phyloP scores from a whole-genome alignment of 1,140 invertebrate species.

The Drosophila busckii region DNA sequence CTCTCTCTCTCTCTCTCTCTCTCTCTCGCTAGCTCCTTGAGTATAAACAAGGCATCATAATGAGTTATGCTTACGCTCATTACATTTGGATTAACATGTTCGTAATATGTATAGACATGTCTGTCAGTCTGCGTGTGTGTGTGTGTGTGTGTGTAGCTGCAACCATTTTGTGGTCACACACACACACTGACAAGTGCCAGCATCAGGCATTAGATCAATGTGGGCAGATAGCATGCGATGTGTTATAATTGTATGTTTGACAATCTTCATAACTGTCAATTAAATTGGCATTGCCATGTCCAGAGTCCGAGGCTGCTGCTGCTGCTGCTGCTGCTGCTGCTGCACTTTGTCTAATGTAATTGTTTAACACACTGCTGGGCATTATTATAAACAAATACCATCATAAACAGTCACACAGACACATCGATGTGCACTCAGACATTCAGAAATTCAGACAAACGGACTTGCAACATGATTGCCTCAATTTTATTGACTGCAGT shows the following conservation, averaged over 20 bases:
- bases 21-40: conserved; percentile 12
- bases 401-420: conserved; percentile 5
- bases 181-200: conserved; percentile 1
- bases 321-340: not conserved
- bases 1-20: no score
- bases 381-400: conserved; percentile 69
- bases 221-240: conserved; percentile 49
- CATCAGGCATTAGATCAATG: conserved; percentile 41
- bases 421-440: not conserved
- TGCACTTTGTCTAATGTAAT: conserved; percentile 52
- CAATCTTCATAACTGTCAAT: conserved; percentile 77
- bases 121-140: not conserved
- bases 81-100: conserved; percentile 77
- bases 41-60: conserved; percentile 42
- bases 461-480: conserved; percentile 43
- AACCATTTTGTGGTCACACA: conserved; percentile 15
- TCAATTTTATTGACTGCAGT: conserved; percentile 68
- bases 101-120: conserved; percentile 48
- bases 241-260: conserved; percentile 75
- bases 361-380: conserved; percentile 68
- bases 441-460: conserved; percentile 6
- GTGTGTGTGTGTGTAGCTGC: not conserved
- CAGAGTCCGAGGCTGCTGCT: not conserved
- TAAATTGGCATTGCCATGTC: conserved; percentile 56
- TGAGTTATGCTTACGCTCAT: conserved; percentile 70